Base-by-base conservation (phyloP, 1,140 invertebrate species). In the Diachasma alloeum region DNA sequence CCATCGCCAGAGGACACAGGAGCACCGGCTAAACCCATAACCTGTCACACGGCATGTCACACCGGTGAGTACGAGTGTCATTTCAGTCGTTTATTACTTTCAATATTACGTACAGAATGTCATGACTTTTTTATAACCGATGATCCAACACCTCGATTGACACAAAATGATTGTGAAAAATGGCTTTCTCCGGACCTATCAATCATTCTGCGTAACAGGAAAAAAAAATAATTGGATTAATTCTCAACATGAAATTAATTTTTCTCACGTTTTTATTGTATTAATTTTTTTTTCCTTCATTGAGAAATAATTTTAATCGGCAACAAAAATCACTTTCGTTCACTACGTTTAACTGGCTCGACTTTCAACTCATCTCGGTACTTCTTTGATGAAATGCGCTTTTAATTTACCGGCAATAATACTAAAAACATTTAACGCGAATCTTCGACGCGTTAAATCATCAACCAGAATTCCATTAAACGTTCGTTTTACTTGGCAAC, bases 341-440 rank as follows among this genome's bases (percentile, higher is more conserved):
- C 19, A 24, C 22, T 63, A 2, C 2, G 31, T 31, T 31, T 13
- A 63, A 63, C 24, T 63, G 24, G 59, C 59, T 63, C 24, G 24
- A 63, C 19, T 63, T 63, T 31, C 6, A 63, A 63, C 59, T 63
- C 59, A 26, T 26, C 59, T 31, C 24, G 68, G 78, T 82, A 80
- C 68, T 76, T 74, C 80, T 82, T 80, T 82, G 76, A 81, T 56
- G 71, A 56, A 19, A 68, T 48, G 75, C 53, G 63, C 59, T 72
- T 82, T 80, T 82, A 82, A 83, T 83, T 82, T 82, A 37, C 79
- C 79, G 78, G 78, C 75, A 83, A 81, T 81, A 79, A 83, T 82
- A 83, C 79, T 83, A 81, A 83, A 83, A 56, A 36, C 56, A 74
- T 74, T 66, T 75, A 69, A 75, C n/a, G 22, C 31, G 74, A 69